Conservation (phyloP, 1,140 invertebrate genomes). For the Agrilus planipennis region DNA sequence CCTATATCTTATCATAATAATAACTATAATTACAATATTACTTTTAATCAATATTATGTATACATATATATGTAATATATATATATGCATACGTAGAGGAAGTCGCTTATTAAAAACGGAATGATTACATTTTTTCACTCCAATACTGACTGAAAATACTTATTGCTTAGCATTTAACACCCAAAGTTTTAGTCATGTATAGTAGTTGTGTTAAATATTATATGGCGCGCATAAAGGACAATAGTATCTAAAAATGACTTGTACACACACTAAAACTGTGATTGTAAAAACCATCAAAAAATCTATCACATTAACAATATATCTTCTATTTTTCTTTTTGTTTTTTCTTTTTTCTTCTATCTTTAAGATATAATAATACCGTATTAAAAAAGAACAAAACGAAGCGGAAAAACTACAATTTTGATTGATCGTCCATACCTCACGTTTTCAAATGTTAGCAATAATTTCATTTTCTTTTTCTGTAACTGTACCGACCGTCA, state of each 20-base stretch:
- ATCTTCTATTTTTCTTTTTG: too few relatives aligned
- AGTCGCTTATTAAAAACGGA: constrained; percentile 16
- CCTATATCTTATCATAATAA: not conserved
- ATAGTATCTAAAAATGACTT: constrained; percentile 34
- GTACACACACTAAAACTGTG: constrained; percentile 33
- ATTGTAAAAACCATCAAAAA: constrained; percentile 38
- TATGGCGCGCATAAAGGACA: too few relatives aligned
- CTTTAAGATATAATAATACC: too few relatives aligned
- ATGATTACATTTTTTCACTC: constrained; percentile 27
- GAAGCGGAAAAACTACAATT: too few relatives aligned
- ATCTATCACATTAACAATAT: constrained; percentile 37
- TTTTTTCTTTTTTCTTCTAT: too few relatives aligned
- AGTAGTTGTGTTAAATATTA: constrained; percentile 33
- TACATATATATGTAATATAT: constrained; percentile 1
- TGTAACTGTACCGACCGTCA: too few relatives aligned
- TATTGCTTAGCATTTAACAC: constrained; percentile 23
- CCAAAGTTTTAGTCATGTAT: constrained; percentile 20
- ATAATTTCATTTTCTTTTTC: too few relatives aligned
- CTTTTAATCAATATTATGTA: constrained; percentile 2
- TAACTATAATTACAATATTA: not conserved
- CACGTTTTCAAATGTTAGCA: too few relatives aligned
- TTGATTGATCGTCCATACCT: too few relatives aligned
- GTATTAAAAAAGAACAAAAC: too few relatives aligned
- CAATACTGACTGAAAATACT: constrained; percentile 32
- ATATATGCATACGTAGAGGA: not conserved